Conservation (phyloP, 1,140 invertebrate genomes). For the Schlechtendalia chinensis region DNA sequence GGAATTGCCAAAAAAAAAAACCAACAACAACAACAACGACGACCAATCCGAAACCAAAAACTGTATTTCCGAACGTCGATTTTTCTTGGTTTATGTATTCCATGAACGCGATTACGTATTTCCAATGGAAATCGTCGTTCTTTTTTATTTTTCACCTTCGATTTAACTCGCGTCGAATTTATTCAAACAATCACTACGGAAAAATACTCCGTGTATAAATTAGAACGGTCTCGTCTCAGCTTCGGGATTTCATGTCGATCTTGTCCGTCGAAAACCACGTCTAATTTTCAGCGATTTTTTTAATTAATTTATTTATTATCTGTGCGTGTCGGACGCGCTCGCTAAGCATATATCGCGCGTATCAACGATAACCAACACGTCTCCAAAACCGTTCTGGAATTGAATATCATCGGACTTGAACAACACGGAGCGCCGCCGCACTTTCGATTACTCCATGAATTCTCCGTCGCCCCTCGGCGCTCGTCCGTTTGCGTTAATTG, state of each 20-base stretch:
- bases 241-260: too few relatives aligned
- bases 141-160: not conserved
- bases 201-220: not conserved
- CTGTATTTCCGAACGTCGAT: not conserved
- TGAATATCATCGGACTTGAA: too few relatives aligned
- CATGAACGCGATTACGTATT: not conserved
- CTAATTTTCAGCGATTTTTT: too few relatives aligned
- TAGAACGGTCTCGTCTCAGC: too few relatives aligned
- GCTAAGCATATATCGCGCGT: too few relatives aligned
- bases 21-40: too few relatives aligned
- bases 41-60: conserved; percentile 6
- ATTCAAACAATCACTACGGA: not conserved
- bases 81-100: conserved; percentile 1
- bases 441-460: conserved; percentile 23
- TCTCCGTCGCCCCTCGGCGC: not conserved
- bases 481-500: conserved; percentile 24
- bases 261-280: too few relatives aligned
- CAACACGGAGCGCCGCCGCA: too few relatives aligned
- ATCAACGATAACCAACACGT: too few relatives aligned
- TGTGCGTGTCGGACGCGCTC: too few relatives aligned
- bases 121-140: not conserved
- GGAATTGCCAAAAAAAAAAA: conserved; percentile 43
- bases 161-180: not conserved
- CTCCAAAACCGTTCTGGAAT: too few relatives aligned
- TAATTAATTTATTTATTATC: too few relatives aligned